phyloP scores from a whole-genome alignment of 2,888 invertebrate genomes.

The Cantharis nigra region DNA sequence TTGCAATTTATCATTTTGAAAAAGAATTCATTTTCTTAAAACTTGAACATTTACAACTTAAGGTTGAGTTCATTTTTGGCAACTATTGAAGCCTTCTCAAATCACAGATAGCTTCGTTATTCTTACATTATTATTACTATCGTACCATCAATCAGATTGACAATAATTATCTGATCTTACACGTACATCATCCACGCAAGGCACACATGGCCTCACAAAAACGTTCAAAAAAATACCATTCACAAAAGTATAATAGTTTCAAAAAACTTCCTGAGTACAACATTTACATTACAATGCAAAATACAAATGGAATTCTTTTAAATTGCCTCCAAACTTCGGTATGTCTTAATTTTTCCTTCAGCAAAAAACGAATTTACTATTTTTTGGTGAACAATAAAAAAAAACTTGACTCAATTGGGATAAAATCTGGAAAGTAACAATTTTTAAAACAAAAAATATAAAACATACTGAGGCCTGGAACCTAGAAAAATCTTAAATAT shows the following conservation, averaged over 20 bases:
- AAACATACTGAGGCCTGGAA: slow-evolving; percentile 16
- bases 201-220: slow-evolving; percentile 52
- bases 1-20: slow-evolving; percentile 42
- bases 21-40: slow-evolving; percentile 37
- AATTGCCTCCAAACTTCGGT: not conserved
- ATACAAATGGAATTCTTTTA: slow-evolving; percentile 33
- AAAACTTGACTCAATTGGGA: not conserved
- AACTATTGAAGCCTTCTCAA: slow-evolving; percentile 57
- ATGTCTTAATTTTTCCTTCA: not conserved
- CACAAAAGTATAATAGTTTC: slow-evolving; percentile 45
- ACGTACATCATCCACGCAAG: slow-evolving; percentile 49
- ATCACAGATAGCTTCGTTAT: slow-evolving; percentile 57
- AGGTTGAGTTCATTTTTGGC: slow-evolving; percentile 47
- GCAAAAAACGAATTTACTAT: not conserved
- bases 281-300: slow-evolving; percentile 35
- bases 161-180: slow-evolving; percentile 36
- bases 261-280: slow-evolving; percentile 50
- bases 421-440: not conserved
- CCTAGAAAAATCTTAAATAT: slow-evolving; percentile 18
- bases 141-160: slow-evolving; percentile 32
- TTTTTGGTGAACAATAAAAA: not conserved
- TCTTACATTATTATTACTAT: slow-evolving; percentile 38
- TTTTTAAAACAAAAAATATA: slow-evolving; percentile 8
- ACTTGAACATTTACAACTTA: slow-evolving; percentile 37
- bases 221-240: slow-evolving; percentile 51